Percentiles rank a stretch among this genome's conserved stretches.
These are phyloP conservation scores for Epinephelus moara DNA, from an alignment of 2,113 vertebrate genomes.

Conservation along the genomic window DNA sequence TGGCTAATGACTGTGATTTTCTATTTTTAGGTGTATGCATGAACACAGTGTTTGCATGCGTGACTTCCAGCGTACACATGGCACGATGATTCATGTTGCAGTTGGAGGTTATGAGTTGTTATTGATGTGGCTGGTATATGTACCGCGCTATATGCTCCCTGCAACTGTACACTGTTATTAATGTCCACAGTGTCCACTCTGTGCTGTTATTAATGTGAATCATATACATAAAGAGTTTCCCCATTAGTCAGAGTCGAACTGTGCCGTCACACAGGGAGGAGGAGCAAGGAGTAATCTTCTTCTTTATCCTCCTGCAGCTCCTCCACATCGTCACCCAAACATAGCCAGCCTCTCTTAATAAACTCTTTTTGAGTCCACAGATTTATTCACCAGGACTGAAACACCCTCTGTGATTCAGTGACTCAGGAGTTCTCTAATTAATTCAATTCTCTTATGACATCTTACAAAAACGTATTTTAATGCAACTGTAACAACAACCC, in stretches of 20 bases:
- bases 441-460: neutral
- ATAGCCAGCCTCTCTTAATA: neutral
- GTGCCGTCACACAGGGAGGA: constrained; percentile 47
- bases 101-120: constrained; percentile 70
- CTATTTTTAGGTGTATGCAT: constrained; percentile 47
- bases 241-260: constrained; percentile 82
- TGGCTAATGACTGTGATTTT: constrained; percentile 39
- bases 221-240: constrained; percentile 80
- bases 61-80: constrained; percentile 33
- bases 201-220: constrained; percentile 84
- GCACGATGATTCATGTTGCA: constrained; percentile 69
- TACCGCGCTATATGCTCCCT: constrained; percentile 48
- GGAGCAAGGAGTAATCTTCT: constrained; percentile 31
- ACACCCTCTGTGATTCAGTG: neutral
- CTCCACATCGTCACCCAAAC: neutral
- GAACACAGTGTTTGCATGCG: constrained; percentile 42
- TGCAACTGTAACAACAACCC: neutral
- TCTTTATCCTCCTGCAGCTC: constrained; percentile 5
- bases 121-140: constrained; percentile 68
- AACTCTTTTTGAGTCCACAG: neutral
- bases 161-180: constrained; percentile 72
- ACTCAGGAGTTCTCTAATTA: neutral
- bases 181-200: constrained; percentile 75
- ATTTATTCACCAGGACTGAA: neutral
- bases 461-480: neutral